Base-by-base conservation (phyloP, 1,140 invertebrate genomes). In the Drosophila lacertosa region DNA sequence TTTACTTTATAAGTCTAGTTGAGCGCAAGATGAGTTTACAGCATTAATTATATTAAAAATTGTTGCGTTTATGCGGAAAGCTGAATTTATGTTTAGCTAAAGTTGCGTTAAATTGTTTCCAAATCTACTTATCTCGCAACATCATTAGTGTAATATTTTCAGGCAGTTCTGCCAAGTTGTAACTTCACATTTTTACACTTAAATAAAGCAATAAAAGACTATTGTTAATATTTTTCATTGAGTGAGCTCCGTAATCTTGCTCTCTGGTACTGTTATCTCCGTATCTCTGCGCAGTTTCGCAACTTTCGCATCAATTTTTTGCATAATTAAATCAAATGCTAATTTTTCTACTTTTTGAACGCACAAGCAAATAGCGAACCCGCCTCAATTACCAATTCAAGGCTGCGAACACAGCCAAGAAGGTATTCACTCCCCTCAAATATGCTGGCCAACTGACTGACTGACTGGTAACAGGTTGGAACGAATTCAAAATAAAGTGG, bases 321-420 rank as follows among this genome's bases (percentile, higher is more conserved):
- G 58, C 57, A 70, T 81, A 65, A 86, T 86, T 86, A 80, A 86
- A 74, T 86, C 35, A 77, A 84, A 86, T 84, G 64, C 73, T 55
- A 74, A 80, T 77, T 86, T 65, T 51, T 66, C 11, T 44, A 59
- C 54, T 58, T 77, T 64, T 45, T 53, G 20, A 39, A 32, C 48
- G 4, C 39, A 29, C 44, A 37, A 24, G 29, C 39, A 10, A 45
- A 11, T 22, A 24, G 32, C 29, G 13, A 60, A 10, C 33, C 18
- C 48, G 13, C 13, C 54, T 54, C 42, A 81, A 88, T 86, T 86
- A 72, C 50, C 65, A 81, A 72, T 83, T 81, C 66, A 37, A 22
- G 51, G 39, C 55, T 44, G 16, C 33, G 24, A 35, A 37, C 51
- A 33, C 59, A 73, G 48, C 57, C 68, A 66, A 44, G 29, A 68